Evolutionary conservation across 2,113 vertebrate species (phyloP), one percentile per base, ranked within the genome.

Genomic region (Phyllostomus discolor): DNA sequence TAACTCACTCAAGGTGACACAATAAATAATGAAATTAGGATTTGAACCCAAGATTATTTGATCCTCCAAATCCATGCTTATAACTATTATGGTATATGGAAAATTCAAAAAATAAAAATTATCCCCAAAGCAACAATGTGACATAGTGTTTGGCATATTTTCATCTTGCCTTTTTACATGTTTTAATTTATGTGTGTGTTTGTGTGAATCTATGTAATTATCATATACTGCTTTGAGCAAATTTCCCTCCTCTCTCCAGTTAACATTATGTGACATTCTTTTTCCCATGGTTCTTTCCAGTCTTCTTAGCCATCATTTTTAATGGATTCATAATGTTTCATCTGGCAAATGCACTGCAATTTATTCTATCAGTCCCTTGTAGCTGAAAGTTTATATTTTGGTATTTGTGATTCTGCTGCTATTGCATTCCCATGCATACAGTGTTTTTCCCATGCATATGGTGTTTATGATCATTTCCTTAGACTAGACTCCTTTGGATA

Each of bases 111-210:
- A 91, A 79, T 66, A 93, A 94, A 96, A 76, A 46, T 88, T 12
- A 90, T 22, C 57, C 67, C 38, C 26, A 64, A 95, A 95, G 75
- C 81, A 81, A 76, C 76, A 81, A 19, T 59, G 41, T 75, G 38
- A 73, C n/a, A 81, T 57, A 17, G n/a, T 35, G n/a, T 94, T 96
- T 90, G 85, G 35, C 50, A 2, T 70, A 87, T 94, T 94, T 96
- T 92, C 73, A 73, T 90, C 81, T 95, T 92, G 88, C 64, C 66
- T 94, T 88, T 96, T 96, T 88, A 92, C 50, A 19, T 88, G 69
- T 91, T 97, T 97, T 96, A 85, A 97, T 96, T 95, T 96, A 82
- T 33, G 82, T 90, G 57, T 91, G 66, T 94, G 76, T 90, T 83
- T 96, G 79, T 90, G 50, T 93, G 78, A 92, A 90, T 84, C 81